These are phyloP conservation scores for Anguilla anguilla DNA, from an alignment of 2,797 vertebrate genomes.

Conservation along the genomic window DNA sequence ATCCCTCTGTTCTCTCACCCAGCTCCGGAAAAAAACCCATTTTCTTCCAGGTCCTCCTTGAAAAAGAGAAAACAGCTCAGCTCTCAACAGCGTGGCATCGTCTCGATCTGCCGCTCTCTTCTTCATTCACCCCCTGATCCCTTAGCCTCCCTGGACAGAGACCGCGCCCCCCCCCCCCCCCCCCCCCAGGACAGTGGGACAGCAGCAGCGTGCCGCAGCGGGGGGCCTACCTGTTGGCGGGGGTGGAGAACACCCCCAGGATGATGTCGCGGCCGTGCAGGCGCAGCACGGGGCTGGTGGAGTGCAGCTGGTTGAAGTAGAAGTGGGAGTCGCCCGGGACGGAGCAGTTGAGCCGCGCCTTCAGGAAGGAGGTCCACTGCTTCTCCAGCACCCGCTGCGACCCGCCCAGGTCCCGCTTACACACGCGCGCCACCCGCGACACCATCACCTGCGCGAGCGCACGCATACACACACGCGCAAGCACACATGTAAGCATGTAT, in stretches of 20 bases:
- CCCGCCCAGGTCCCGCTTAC: constrained; percentile 89
- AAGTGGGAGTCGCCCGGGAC: constrained; percentile 93
- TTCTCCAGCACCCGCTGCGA: constrained; percentile 93
- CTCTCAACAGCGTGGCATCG: background rate
- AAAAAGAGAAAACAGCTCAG: background rate
- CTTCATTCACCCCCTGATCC: background rate
- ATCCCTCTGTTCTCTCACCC: constrained; percentile 44
- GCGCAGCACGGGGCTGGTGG: constrained; percentile 86
- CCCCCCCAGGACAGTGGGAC: too few species aligned
- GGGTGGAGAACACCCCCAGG: constrained; percentile 91
- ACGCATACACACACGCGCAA: background rate
- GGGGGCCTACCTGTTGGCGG: constrained; percentile 82
- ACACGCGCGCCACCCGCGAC: constrained; percentile 89
- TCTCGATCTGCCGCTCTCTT: background rate
- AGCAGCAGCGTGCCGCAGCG: too few species aligned
- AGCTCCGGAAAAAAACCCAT: constrained; percentile 3
- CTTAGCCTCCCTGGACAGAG: background rate
- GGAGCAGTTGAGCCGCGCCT: constrained; percentile 93
- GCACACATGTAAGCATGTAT: too few species aligned
- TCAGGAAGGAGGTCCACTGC: constrained; percentile 96
- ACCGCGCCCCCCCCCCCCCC: background rate
- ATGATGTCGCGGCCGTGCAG: constrained; percentile 86
- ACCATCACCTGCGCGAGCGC: constrained; percentile 80
- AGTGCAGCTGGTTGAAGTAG: constrained; percentile 95
- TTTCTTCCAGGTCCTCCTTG: background rate